phyloP scores from a whole-genome alignment of 2,888 invertebrate species.

The Fissipunctia ypsillon region DNA sequence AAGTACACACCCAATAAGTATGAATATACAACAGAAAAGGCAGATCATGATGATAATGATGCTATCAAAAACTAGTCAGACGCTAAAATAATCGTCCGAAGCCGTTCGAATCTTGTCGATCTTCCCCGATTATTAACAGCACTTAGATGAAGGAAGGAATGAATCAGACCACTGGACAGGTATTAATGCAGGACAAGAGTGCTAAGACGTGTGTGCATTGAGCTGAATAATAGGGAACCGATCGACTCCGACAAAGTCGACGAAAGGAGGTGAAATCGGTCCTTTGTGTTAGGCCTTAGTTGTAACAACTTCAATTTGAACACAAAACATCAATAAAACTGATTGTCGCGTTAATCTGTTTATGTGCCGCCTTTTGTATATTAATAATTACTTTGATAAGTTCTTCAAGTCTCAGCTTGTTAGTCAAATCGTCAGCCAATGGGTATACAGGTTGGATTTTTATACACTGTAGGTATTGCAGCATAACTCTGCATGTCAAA shows the following conservation, averaged over 20 bases:
- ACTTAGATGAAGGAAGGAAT: constrained; percentile 29
- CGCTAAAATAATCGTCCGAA: background rate
- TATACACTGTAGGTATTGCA: too few relatives aligned
- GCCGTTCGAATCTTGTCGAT: background rate
- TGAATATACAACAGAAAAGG: too few relatives aligned
- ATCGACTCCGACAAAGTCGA: background rate
- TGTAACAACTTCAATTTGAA: constrained; percentile 39
- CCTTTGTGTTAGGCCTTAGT: background rate
- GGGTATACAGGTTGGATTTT: background rate
- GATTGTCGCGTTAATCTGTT: constrained; percentile 62
- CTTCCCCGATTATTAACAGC: background rate
- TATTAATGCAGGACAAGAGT: constrained; percentile 39
- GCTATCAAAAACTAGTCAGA: background rate
- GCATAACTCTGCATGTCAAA: too few relatives aligned
- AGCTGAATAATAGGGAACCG: constrained; percentile 20
- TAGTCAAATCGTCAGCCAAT: constrained; percentile 5
- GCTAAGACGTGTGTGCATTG: constrained; percentile 13
- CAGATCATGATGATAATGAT: too few relatives aligned
- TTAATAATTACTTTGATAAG: constrained; percentile 40
- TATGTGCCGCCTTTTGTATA: constrained; percentile 49
- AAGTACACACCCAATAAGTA: too few relatives aligned
- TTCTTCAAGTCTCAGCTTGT: constrained; percentile 16
- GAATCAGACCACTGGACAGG: constrained; percentile 42
- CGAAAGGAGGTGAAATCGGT: constrained; percentile 22
- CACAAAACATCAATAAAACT: constrained; percentile 63